A percentile compares a stretch with the other conserved stretches of the same genome.
phyloP scores from a whole-genome alignment of 2,113 vertebrate species.

The Rhodinocichla rosea region DNA sequence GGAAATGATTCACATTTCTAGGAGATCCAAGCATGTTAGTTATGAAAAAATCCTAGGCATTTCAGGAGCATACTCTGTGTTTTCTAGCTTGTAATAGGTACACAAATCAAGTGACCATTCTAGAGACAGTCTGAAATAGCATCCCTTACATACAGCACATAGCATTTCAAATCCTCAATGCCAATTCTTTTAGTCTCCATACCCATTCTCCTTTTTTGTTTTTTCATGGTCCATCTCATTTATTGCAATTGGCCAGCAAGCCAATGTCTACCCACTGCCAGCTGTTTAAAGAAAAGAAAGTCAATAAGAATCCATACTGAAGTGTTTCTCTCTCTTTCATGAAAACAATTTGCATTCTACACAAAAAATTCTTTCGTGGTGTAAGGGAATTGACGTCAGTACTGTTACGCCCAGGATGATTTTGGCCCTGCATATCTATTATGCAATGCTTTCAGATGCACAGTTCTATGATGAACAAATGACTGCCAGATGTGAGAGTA shows the following conservation, averaged over 20 bases:
- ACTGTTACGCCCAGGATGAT: slow-evolving; percentile 52
- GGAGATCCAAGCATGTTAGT: background rate
- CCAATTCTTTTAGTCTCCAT: background rate
- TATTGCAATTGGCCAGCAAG: background rate
- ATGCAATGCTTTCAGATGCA: slow-evolving; percentile 64
- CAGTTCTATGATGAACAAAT: slow-evolving; percentile 56
- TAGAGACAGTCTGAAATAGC: background rate
- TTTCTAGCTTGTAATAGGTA: background rate
- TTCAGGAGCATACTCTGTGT: background rate
- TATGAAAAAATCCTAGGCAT: background rate
- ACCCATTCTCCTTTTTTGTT: background rate
- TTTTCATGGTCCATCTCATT: background rate
- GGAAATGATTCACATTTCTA: background rate
- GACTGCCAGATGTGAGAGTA: slow-evolving; percentile 58
- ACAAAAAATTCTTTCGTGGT: slow-evolving; percentile 37
- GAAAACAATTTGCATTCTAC: slow-evolving; percentile 47
- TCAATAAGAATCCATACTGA: slow-evolving; percentile 1
- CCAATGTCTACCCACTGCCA: slow-evolving; percentile 37
- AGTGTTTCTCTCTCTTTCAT: slow-evolving; percentile 3
- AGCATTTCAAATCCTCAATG: background rate
- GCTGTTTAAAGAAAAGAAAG: slow-evolving; percentile 33
- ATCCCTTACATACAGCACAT: background rate
- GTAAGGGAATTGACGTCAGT: slow-evolving; percentile 53
- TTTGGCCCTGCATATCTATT: slow-evolving; percentile 53
- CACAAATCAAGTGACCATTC: background rate